Base-by-base conservation (phyloP, 1,140 invertebrate species). In the Dolichoris vasculosae region DNA sequence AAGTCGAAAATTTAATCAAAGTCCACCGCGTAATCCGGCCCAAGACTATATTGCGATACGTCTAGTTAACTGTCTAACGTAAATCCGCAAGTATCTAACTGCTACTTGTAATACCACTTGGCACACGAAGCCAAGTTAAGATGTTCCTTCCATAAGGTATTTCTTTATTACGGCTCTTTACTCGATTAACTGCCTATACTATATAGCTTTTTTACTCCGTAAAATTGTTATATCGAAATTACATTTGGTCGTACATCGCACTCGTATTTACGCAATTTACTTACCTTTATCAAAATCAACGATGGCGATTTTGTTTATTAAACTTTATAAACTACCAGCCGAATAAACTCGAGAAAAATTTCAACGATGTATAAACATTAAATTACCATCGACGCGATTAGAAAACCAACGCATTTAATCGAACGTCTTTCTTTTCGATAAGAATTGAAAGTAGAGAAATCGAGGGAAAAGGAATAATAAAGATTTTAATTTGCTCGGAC, bases 1-100 rank as follows among this genome's bases (percentile, higher is more conserved):
- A 84, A 84, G n/a, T 48, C 73, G 32, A 67, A 83, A 75, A 84
- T 84, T 78, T 84, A 84, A 84, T 84, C 75, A 78, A 78, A 78
- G 40, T 59, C 48, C 40, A 40, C 59, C 26, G 35, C 23, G 55
- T 26, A 59, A 59, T 20, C 82, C 13, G 30, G 35, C 51, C n/a
- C 30, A 38, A 59, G 46, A 76, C 55, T 71, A 82, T 82, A 82
- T 73, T 46, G 82, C 82, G 67, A 43, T 73, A 23, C 30, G 48
- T 73, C 64, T 51, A 55, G 59, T 82, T 75, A 59, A 55, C 46
- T 43, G 81, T 71, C 43, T 38, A n/a, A 59, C 67, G 64, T 71
- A 82, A 69, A 82, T 82, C 64, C 80, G 8, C 11, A 30, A 59
- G 55, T 59, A 59, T 59, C 23, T 63, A 35, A 40, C 30, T 79